phyloP scores from a whole-genome alignment of 2,797 vertebrate species.

The Typhlichthys eigenmanni region DNA sequence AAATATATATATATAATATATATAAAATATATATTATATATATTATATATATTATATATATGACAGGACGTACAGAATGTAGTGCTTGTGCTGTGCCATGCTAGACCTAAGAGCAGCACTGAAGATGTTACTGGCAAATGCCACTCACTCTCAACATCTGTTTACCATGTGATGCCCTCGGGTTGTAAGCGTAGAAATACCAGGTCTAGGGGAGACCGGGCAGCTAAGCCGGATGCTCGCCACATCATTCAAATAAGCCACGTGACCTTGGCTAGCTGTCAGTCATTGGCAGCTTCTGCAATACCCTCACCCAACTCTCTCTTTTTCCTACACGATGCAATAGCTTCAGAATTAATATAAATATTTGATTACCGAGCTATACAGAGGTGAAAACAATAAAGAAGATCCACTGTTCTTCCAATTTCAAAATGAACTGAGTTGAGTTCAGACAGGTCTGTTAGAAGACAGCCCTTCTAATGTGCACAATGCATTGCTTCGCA shows the following conservation, averaged over 20 bases:
- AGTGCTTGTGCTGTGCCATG: background rate
- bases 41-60: background rate
- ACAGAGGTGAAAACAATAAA: too few relatives aligned
- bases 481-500: constrained; percentile 36
- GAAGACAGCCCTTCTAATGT: constrained; percentile 42
- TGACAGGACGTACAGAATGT: background rate
- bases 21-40: too few relatives aligned
- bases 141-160: constrained; percentile 6
- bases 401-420: constrained; percentile 1
- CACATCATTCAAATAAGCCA: background rate
- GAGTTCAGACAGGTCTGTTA: constrained; percentile 19
- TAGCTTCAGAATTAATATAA: background rate
- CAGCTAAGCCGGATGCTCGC: background rate
- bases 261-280: background rate
- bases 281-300: background rate
- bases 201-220: background rate
- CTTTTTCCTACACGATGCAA: background rate
- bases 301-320: background rate
- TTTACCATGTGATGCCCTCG: constrained; percentile 10
- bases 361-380: too few relatives aligned
- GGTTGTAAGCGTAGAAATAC: constrained; percentile 1
- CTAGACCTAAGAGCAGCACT: constrained; percentile 1
- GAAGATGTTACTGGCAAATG: constrained; percentile 17
- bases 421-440: constrained; percentile 35
- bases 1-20: background rate